These are phyloP conservation scores for Chionodraco myersi DNA, from an alignment of 2,113 vertebrate genomes.

Conservation along the genomic window DNA sequence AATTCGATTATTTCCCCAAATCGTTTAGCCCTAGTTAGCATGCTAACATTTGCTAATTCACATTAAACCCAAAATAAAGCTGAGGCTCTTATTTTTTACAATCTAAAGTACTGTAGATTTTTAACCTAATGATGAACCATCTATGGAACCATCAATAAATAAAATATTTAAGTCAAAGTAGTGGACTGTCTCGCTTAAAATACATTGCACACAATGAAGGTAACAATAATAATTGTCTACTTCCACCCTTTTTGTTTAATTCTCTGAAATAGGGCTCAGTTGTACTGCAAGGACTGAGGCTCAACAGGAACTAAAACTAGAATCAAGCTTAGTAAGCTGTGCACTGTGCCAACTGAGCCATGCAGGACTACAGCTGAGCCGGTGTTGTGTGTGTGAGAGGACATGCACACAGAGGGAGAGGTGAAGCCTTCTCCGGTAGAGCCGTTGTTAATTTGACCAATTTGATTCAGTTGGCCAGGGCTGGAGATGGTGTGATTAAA, in stretches of 20 bases:
- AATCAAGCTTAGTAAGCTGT: slow-evolving; percentile 62
- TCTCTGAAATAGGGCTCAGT: slow-evolving; percentile 23
- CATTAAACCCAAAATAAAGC: too few relatives aligned
- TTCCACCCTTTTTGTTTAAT: slow-evolving; percentile 3
- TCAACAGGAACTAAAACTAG: slow-evolving; percentile 42
- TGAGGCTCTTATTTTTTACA: neutral
- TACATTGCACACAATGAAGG: neutral
- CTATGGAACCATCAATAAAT: neutral
- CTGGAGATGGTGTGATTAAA: slow-evolving; percentile 84
- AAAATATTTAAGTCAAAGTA: neutral
- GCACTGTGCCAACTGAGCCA: slow-evolving; percentile 60
- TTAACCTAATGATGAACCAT: neutral
- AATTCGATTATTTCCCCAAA: too few relatives aligned
- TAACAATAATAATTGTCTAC: neutral
- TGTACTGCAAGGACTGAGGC: slow-evolving; percentile 18
- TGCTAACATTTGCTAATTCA: neutral
- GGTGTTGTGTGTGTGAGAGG: slow-evolving; percentile 6
- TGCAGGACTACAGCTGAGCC: slow-evolving; percentile 53
- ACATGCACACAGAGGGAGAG: slow-evolving; percentile 23
- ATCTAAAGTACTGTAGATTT: neutral
- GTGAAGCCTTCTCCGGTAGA: slow-evolving; percentile 68
- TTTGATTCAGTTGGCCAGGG: slow-evolving; percentile 83
- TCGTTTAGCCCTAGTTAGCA: neutral
- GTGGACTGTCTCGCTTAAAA: neutral
- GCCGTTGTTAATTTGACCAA: slow-evolving; percentile 83